Conservation (phyloP, 2,113 vertebrate genomes). For the Cepphus grylle region DNA sequence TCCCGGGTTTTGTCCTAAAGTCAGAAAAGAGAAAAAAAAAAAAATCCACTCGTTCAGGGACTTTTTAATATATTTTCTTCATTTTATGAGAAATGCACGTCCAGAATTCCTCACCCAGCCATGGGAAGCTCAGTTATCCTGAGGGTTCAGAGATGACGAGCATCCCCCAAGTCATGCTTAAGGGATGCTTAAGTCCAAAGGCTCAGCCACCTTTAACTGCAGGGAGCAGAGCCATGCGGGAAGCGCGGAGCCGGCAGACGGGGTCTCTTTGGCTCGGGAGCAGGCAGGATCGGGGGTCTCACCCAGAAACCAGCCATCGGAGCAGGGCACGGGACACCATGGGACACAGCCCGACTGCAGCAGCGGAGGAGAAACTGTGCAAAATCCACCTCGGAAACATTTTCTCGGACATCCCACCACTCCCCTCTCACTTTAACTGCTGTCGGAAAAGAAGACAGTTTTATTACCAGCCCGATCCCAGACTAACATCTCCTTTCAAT, state of each 20-base stretch:
- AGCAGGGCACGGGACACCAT: background rate
- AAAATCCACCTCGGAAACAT: background rate
- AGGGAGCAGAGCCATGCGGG: accelerated
- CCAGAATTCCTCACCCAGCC: background rate
- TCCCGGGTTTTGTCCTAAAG: background rate
- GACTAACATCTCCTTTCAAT: background rate
- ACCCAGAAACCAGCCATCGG: background rate
- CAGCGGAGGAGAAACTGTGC: accelerated
- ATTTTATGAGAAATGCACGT: background rate
- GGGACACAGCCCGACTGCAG: background rate
- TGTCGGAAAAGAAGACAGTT: background rate
- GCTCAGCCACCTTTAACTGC: accelerated
- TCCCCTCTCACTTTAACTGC: background rate
- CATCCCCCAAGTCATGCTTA: background rate
- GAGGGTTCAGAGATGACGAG: background rate
- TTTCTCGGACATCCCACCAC: background rate
- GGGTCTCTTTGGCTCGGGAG: background rate
- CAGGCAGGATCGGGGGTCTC: accelerated
- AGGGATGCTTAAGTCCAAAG: background rate
- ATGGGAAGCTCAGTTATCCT: accelerated
- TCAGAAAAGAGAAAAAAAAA: background rate
- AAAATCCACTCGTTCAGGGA: background rate
- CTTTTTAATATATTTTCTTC: background rate
- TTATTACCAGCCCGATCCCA: background rate
- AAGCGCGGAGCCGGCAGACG: background rate